Evolutionary conservation across 1,140 invertebrate species (phyloP).

Genomic region (Lepidotrigona ventralis): DNA sequence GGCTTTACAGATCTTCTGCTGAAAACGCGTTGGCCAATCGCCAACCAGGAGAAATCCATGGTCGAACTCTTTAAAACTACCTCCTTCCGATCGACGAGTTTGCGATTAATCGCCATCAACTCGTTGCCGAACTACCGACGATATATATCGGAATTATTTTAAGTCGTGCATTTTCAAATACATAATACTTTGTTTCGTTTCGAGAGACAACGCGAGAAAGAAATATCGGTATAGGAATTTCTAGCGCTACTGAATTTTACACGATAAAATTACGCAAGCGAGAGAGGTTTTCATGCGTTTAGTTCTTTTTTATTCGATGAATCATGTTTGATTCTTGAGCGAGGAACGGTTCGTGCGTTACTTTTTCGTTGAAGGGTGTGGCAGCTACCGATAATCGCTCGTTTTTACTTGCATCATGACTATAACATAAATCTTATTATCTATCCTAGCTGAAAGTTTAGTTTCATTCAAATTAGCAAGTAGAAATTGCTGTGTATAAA

Average conservation of each 20-base stretch:
- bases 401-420: too few species aligned
- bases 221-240: neutral
- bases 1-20: slow-evolving; percentile 6
- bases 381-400: neutral
- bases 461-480: too few species aligned
- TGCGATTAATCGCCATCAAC: slow-evolving; percentile 1
- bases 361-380: neutral
- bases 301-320: neutral
- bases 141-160: too few species aligned
- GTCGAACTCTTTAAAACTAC: neutral
- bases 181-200: neutral
- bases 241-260: neutral
- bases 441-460: too few species aligned
- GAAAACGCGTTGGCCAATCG: slow-evolving; percentile 3
- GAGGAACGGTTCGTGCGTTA: neutral
- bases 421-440: too few species aligned
- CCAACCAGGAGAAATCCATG: neutral
- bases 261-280: neutral
- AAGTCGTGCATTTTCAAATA: too few species aligned
- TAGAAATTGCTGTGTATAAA: too few species aligned
- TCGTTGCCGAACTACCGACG: too few species aligned
- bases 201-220: too few species aligned
- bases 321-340: neutral
- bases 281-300: neutral
- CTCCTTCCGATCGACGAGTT: neutral